These are phyloP conservation scores for Gallinago media DNA, from an alignment of 2,113 vertebrate species.

Conservation along the genomic window DNA sequence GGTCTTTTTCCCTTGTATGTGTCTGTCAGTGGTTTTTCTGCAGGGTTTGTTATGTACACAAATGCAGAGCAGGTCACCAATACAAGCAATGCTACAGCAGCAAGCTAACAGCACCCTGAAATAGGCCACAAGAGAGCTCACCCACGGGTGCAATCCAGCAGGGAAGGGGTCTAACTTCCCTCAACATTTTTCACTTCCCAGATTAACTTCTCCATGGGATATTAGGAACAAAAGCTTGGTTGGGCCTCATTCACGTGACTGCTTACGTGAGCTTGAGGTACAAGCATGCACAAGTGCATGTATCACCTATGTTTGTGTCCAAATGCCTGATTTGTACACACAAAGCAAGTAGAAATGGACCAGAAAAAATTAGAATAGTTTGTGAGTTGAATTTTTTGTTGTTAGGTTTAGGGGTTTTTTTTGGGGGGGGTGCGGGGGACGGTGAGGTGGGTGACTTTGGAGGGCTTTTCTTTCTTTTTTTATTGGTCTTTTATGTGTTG, in stretches of 20 bases:
- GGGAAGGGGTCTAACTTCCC: not conserved
- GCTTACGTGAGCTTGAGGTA: not conserved
- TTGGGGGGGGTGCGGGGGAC: too few relatives aligned
- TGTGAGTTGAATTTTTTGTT: too few relatives aligned
- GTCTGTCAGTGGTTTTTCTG: not conserved
- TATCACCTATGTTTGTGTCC: not conserved
- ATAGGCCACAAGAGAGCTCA: fast-evolving
- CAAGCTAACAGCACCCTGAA: not conserved
- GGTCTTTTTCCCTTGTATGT: not conserved
- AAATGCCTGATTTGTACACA: not conserved
- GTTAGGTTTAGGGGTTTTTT: too few relatives aligned
- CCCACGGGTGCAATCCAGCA: fast-evolving
- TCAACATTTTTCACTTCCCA: not conserved
- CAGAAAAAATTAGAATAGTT: not conserved
- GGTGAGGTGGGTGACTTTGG: not conserved
- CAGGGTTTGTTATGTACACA: not conserved
- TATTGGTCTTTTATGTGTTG: not conserved
- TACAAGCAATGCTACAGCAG: fast-evolving
- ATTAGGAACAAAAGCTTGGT: not conserved
- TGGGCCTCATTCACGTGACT: not conserved
- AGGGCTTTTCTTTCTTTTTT: not conserved
- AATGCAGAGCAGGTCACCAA: not conserved
- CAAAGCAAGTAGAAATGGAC: not conserved
- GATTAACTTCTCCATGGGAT: not conserved
- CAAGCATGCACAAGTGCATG: not conserved